Percentiles rank a stretch among this genome's conserved stretches.
Conservation (phyloP, 53 echinoderm and acorn worm genomes). For the Crossaster papposus region DNA sequence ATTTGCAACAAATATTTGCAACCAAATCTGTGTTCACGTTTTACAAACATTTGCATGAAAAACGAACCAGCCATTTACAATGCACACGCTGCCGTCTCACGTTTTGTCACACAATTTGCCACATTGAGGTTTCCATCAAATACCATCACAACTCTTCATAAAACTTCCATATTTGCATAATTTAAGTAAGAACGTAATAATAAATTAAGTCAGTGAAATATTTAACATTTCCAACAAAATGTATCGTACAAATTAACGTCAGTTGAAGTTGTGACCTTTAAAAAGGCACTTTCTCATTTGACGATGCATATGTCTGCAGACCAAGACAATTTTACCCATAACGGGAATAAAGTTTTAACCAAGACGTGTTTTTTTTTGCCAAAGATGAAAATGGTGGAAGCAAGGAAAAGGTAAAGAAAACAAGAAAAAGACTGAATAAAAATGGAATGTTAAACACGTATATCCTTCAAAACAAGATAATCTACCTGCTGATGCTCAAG, state of each 20-base stretch:
- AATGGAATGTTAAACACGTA: constrained; percentile 46
- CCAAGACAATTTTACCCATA: background rate
- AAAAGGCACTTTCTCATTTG: constrained; percentile 26
- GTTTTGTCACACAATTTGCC: constrained; percentile 32
- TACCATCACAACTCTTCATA: background rate
- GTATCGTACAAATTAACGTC: constrained; percentile 23
- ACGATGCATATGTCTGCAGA: constrained; percentile 29
- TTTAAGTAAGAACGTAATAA: constrained; percentile 22
- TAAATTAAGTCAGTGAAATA: constrained; percentile 42
- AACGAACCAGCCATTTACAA: background rate
- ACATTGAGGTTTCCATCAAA: constrained; percentile 18
- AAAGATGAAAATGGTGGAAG: constrained; percentile 30
- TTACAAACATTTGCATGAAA: too few species aligned
- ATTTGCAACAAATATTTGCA: too few species aligned
- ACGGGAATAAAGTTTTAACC: background rate
- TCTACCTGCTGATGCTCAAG: background rate
- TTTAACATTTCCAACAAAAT: constrained; percentile 2
- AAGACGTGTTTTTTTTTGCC: background rate
- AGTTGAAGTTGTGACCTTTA: background rate
- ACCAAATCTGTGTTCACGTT: too few species aligned
- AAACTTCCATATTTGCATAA: constrained; percentile 30
- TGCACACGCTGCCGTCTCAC: constrained; percentile 8
- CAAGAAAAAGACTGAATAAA: constrained; percentile 3
- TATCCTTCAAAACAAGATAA: background rate
- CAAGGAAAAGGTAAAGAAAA: constrained; percentile 1